A percentile compares a stretch with the other conserved stretches of the same genome.
phyloP scores from a whole-genome alignment of 1,140 invertebrate species.

The Penaeus vannamei region DNA sequence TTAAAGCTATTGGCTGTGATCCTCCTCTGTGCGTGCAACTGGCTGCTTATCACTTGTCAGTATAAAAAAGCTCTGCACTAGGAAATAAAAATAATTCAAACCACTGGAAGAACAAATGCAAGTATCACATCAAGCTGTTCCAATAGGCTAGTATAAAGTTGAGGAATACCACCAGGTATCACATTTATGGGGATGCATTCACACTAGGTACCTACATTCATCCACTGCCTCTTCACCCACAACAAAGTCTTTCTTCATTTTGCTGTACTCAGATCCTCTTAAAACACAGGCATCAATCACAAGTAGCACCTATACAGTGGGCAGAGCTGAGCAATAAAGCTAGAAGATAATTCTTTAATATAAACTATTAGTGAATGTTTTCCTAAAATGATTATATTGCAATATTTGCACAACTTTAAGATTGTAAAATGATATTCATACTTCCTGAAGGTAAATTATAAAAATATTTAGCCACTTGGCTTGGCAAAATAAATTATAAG shows the following conservation, averaged over 20 bases:
- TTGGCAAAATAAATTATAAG: too few species aligned
- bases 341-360: constrained; percentile 41
- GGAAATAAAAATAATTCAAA: constrained; percentile 56
- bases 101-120: constrained; percentile 62
- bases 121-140: constrained; percentile 62
- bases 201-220: constrained; percentile 11
- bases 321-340: constrained; percentile 55
- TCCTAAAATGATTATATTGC: constrained; percentile 9
- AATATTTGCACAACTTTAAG: neutral
- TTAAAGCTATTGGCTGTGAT: constrained; percentile 53
- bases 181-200: constrained; percentile 38
- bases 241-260: constrained; percentile 32
- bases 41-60: constrained; percentile 43
- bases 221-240: constrained; percentile 31
- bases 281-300: constrained; percentile 37
- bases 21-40: constrained; percentile 47
- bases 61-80: constrained; percentile 49
- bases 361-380: neutral
- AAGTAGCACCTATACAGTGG: constrained; percentile 57
- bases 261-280: neutral
- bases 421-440: neutral
- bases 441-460: neutral
- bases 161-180: constrained; percentile 35
- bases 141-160: constrained; percentile 48
- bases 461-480: neutral